Conservation (phyloP, 2,888 invertebrate genomes). For the Ectemnius lituratus region DNA sequence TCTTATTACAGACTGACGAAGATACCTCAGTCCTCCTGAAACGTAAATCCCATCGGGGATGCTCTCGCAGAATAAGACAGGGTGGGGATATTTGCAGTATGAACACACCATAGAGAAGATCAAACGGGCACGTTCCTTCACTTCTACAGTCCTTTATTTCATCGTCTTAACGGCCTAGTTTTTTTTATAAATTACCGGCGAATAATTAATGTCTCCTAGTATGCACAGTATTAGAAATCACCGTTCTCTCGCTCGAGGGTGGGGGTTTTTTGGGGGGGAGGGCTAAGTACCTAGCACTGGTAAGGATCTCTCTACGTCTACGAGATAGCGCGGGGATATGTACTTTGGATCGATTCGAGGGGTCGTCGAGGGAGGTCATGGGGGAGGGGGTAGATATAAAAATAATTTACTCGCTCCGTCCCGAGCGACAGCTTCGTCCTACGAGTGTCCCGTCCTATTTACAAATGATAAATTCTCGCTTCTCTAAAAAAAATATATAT, state of each 20-base stretch:
- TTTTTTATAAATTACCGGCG: constrained; percentile 65
- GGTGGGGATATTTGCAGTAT: not conserved
- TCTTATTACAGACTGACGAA: not conserved
- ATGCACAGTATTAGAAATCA: constrained; percentile 65
- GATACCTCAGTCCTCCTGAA: not conserved
- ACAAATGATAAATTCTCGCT: constrained; percentile 41
- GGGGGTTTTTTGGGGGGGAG: constrained; percentile 11
- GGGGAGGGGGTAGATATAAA: constrained; percentile 45
- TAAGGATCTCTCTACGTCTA: constrained; percentile 46
- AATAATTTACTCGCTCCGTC: constrained; percentile 51
- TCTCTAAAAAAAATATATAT: constrained; percentile 38
- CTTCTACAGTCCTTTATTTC: constrained; percentile 35
- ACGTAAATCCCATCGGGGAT: constrained; percentile 3
- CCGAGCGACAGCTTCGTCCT: constrained; percentile 31
- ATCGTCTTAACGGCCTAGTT: constrained; percentile 38
- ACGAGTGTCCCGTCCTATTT: constrained; percentile 40
- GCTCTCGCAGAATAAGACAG: not conserved
- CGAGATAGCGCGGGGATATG: constrained; percentile 12
- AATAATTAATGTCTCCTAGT: constrained; percentile 59
- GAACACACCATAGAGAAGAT: not conserved
- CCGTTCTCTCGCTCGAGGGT: constrained; percentile 47
- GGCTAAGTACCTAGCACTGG: constrained; percentile 52
- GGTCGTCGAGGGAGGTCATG: constrained; percentile 32
- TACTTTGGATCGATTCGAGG: constrained; percentile 23
- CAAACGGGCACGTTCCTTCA: not conserved